phyloP scores from a whole-genome alignment of 2,113 vertebrate species.

The Coreoperca whiteheadi region DNA sequence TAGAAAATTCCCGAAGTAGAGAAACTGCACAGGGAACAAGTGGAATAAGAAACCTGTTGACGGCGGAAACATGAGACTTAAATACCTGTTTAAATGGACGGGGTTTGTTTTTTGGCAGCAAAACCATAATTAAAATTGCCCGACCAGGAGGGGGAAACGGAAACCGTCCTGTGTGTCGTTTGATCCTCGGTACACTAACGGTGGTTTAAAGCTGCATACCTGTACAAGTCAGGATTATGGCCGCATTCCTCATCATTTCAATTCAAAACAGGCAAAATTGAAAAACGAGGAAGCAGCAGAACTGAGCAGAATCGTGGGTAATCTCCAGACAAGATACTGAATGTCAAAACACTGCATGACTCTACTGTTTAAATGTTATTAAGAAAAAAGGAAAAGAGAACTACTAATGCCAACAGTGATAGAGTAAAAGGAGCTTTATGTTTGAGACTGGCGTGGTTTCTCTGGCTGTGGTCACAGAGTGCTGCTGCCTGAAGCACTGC shows the following conservation, averaged over 20 bases:
- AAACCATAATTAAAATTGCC: not conserved
- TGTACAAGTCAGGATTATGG: not conserved
- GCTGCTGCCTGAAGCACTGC: conserved; percentile 32
- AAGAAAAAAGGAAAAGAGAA: not conserved
- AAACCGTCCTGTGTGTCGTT: no score
- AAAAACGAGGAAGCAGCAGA: not conserved
- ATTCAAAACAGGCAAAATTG: not conserved
- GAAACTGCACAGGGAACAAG: not conserved
- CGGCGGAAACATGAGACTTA: not conserved
- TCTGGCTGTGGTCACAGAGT: conserved; percentile 40
- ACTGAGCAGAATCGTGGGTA: not conserved
- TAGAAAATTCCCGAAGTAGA: not conserved
- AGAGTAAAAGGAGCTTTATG: not conserved
- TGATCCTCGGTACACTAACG: no score
- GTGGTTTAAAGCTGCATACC: no score
- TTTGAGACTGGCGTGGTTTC: not conserved
- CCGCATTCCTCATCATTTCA: not conserved
- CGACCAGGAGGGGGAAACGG: not conserved
- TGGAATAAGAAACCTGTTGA: not conserved
- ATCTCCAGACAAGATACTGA: not conserved
- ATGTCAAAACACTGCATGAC: not conserved
- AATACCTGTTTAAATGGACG: not conserved
- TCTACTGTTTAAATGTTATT: not conserved
- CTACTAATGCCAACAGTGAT: not conserved
- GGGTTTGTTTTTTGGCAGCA: not conserved